These are phyloP conservation scores for Epinotia nisella DNA, from an alignment of 2,888 invertebrate species.

Conservation along the genomic window DNA sequence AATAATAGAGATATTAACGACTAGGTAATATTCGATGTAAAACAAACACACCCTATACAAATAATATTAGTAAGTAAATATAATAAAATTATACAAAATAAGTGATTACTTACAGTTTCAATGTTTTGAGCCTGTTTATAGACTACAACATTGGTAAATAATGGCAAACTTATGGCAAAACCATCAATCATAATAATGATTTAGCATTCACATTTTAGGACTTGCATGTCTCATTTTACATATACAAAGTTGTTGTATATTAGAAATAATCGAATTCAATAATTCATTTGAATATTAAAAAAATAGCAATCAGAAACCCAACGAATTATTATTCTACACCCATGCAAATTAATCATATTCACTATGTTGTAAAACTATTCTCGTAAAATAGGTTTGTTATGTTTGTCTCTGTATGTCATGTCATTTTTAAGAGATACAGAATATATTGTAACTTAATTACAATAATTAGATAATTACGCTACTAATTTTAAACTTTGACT, in stretches of 20 bases:
- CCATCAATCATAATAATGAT: background rate
- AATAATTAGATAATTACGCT: background rate
- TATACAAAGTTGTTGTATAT: background rate
- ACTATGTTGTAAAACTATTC: background rate
- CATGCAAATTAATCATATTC: no score
- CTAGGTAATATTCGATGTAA: constrained; percentile 44
- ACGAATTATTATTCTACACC: background rate
- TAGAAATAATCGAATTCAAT: background rate
- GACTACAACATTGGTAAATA: constrained; percentile 19
- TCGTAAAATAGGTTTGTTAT: background rate
- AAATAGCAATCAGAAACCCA: background rate
- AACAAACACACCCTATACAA: constrained; percentile 28
- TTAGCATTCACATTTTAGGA: background rate
- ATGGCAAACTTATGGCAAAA: constrained; percentile 38
- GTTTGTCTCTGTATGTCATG: background rate
- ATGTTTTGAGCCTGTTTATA: constrained; percentile 28
- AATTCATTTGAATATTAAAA: background rate
- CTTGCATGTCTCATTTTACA: background rate
- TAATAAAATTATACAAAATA: constrained; percentile 15
- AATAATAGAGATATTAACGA: constrained; percentile 35
- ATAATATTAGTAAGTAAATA: constrained; percentile 17
- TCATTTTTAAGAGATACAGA: background rate
- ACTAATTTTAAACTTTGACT: background rate
- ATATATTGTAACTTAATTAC: background rate
- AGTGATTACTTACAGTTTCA: constrained; percentile 15